These are phyloP conservation scores for Conops quadrifasciatus DNA, from an alignment of 2,888 invertebrate species.

Conservation along the genomic window DNA sequence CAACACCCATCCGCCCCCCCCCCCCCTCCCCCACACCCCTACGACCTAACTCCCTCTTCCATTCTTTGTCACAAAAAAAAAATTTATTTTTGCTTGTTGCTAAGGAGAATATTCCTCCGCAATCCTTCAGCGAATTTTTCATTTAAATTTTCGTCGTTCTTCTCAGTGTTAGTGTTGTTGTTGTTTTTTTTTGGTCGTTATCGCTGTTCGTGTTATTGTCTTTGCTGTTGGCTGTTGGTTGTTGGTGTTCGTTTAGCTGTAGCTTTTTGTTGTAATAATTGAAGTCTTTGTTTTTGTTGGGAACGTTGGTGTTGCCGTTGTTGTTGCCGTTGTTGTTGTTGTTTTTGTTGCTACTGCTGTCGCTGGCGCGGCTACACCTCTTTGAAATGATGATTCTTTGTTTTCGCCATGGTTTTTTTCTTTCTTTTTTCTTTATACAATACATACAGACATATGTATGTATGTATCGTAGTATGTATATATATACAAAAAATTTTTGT, in stretches of 20 bases:
- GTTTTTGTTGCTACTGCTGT: conserved; percentile 15
- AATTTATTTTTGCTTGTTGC: conserved; percentile 33
- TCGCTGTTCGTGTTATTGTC: not conserved
- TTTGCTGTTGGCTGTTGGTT: not conserved
- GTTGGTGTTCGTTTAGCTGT: not conserved
- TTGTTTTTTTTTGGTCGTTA: not conserved
- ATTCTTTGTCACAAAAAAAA: not conserved
- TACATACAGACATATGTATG: too few relatives aligned
- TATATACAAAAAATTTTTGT: not conserved
- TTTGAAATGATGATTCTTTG: conserved; percentile 21
- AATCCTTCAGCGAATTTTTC: conserved; percentile 6
- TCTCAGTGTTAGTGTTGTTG: not conserved
- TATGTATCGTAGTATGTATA: not conserved
- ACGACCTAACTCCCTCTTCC: not conserved
- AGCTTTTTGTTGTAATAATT: not conserved
- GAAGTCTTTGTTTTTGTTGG: not conserved
- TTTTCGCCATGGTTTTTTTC: conserved; percentile 12
- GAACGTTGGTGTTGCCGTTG: not conserved
- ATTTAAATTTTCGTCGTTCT: conserved; percentile 22
- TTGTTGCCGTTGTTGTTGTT: not conserved
- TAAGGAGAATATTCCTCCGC: conserved; percentile 26
- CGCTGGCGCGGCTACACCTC: not conserved
- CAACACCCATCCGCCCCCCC: not conserved
- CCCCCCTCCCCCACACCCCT: not conserved
- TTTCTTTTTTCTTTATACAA: not conserved